Percentiles rank a stretch among this genome's conserved stretches.
phyloP scores from a whole-genome alignment of 2,797 vertebrate species.

The Callimico goeldii region DNA sequence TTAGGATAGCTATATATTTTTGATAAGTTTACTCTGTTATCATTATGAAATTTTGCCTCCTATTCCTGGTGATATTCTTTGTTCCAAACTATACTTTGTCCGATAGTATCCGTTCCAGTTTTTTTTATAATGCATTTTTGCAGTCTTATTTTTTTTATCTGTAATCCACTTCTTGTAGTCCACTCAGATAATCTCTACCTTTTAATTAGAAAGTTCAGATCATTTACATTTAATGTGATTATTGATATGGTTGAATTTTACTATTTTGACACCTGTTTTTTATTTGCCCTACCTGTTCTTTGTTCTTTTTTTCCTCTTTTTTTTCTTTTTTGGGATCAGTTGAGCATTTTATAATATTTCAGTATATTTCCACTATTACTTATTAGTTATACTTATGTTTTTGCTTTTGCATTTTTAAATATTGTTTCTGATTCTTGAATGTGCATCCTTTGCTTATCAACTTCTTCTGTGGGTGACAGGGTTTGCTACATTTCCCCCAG shows the following conservation, averaged over 20 bases:
- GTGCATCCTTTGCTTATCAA: neutral
- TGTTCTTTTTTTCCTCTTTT: neutral
- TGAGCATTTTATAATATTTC: slow-evolving; percentile 30
- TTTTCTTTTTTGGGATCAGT: neutral
- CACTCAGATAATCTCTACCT: neutral
- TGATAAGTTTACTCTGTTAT: neutral
- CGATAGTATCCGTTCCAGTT: neutral
- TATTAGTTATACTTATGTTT: neutral
- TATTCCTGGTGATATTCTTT: neutral
- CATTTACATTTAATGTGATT: neutral
- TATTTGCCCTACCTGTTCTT: neutral
- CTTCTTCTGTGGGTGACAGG: neutral
- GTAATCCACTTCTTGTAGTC: neutral
- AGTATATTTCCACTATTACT: neutral
- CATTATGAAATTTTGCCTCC: neutral
- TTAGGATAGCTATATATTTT: neutral
- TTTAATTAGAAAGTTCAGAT: neutral
- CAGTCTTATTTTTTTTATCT: neutral
- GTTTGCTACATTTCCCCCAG: neutral
- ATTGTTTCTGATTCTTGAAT: slow-evolving; percentile 9
- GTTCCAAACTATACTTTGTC: neutral
- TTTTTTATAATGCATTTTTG: neutral
- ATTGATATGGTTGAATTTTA: neutral
- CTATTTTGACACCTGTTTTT: neutral
- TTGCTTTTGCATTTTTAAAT: neutral